Percentiles rank a stretch among this genome's conserved stretches.
Evolutionary conservation across 2,797 vertebrate species (phyloP).

Genomic region (Ptychadena robeensis): DNA sequence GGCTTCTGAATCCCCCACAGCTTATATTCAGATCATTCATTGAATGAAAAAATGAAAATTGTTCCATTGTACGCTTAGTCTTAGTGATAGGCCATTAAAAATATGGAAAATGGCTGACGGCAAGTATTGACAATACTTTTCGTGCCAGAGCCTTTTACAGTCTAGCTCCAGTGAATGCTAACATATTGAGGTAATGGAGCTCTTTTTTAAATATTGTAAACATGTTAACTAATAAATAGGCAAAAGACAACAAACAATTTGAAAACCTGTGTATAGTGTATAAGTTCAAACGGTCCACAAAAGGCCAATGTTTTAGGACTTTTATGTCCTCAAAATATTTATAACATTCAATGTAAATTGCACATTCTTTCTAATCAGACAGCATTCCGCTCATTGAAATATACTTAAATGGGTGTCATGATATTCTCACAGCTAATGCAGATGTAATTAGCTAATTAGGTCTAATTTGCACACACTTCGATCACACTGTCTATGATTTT

Average conservation of each 20-base stretch:
- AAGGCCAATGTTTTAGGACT: neutral
- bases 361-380: constrained; percentile 11
- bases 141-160: no score
- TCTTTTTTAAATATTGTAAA: neutral
- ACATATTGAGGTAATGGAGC: no score
- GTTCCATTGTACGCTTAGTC: no score
- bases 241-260: neutral
- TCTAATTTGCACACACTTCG: constrained; percentile 30
- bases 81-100: no score
- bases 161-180: no score
- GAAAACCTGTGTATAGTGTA: neutral
- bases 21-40: no score
- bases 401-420: constrained; percentile 61
- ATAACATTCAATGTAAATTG: neutral
- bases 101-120: no score
- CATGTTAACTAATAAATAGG: neutral
- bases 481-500: constrained; percentile 4
- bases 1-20: no score
- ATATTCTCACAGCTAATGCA: constrained; percentile 41
- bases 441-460: constrained; percentile 50
- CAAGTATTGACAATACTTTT: no score
- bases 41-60: no score
- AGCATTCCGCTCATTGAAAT: constrained; percentile 60
- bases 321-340: constrained; percentile 7
- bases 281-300: neutral